phyloP scores from a whole-genome alignment of 2,113 vertebrate species.

The Entosphenus tridentatus region DNA sequence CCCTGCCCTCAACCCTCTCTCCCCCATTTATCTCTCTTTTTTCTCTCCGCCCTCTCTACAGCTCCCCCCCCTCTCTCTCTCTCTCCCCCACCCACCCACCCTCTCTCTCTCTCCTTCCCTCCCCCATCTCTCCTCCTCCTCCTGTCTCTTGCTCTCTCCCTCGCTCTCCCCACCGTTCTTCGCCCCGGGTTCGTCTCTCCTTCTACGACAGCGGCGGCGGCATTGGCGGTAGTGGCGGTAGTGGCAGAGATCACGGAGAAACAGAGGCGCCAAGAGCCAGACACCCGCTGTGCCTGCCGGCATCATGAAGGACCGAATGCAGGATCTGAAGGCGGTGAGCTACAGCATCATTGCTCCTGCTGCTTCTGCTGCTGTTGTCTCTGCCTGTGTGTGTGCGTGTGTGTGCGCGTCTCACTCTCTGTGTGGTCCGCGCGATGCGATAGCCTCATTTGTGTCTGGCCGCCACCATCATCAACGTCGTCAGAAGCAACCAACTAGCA shows the following conservation, averaged over 20 bases:
- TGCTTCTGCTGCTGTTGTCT: too few species aligned
- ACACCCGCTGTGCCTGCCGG: background rate
- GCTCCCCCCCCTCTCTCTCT: background rate
- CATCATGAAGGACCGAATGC: slow-evolving; percentile 6
- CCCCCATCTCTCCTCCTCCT: background rate
- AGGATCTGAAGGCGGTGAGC: slow-evolving; percentile 1
- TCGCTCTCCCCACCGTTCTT: background rate
- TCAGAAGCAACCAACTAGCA: too few species aligned
- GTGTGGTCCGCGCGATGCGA: too few species aligned
- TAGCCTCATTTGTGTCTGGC: too few species aligned
- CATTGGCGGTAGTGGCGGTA: background rate
- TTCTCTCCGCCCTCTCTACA: background rate
- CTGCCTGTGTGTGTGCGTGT: too few species aligned
- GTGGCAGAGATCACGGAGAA: background rate
- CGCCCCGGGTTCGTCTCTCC: slow-evolving; percentile 4
- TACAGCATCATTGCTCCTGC: too few species aligned
- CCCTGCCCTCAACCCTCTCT: background rate
- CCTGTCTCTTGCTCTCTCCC: background rate
- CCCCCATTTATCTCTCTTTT: background rate
- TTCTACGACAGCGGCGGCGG: background rate
- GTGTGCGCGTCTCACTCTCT: too few species aligned
- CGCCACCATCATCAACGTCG: too few species aligned
- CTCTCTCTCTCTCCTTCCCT: background rate
- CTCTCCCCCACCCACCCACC: background rate
- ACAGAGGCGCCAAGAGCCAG: background rate